Evolutionary conservation across 1,140 invertebrate species (phyloP).

Genomic region (Bactericera cockerelli): DNA sequence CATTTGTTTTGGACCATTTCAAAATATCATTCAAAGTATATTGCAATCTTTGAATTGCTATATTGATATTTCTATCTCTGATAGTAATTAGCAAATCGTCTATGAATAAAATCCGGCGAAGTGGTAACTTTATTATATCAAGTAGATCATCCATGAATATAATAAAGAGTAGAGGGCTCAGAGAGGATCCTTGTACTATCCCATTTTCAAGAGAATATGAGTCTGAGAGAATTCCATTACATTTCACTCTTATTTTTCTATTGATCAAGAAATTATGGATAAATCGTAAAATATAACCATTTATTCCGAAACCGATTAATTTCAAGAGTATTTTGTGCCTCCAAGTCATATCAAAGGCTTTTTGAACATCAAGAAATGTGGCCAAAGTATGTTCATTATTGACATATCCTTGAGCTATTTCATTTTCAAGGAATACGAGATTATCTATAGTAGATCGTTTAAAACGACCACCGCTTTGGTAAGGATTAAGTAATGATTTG

Average conservation of each 20-base stretch:
- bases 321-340: not conserved
- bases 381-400: not conserved
- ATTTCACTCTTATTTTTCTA: constrained; percentile 10
- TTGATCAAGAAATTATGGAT: constrained; percentile 3
- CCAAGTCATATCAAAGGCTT: constrained; percentile 13
- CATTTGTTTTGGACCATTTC: not conserved
- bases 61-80: not conserved
- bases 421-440: not conserved
- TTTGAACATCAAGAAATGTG: constrained; percentile 1
- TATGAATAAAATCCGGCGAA: not conserved
- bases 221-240: not conserved
- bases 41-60: not conserved
- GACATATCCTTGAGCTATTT: not conserved
- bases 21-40: not conserved
- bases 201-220: constrained; percentile 7
- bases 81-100: constrained; percentile 11
- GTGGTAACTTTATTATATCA: not conserved
- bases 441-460: constrained; percentile 10
- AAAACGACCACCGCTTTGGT: not conserved
- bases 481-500: not conserved
- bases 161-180: constrained; percentile 9
- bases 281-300: not conserved
- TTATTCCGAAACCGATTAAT: not conserved
- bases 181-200: constrained; percentile 11
- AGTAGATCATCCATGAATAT: constrained; percentile 8